Evolutionary conservation across 1,140 invertebrate genomes (phyloP).

Genomic region (Reticulitermes speratus): DNA sequence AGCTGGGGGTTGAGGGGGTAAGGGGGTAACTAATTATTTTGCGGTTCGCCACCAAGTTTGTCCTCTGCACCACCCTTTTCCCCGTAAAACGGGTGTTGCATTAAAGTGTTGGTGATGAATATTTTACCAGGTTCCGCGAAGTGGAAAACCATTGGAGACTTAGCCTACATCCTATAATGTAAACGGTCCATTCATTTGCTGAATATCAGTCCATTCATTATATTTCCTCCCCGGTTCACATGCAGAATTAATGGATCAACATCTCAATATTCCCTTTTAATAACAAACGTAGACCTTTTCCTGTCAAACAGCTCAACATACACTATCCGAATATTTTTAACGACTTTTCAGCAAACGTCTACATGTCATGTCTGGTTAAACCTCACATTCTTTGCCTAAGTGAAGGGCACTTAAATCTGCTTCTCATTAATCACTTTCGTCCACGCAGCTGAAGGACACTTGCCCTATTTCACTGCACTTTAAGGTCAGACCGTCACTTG

Average conservation of each 20-base stretch:
- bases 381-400: background rate
- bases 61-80: background rate
- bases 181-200: constrained; percentile 7
- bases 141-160: background rate
- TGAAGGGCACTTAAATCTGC: background rate
- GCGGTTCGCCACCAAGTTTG: constrained; percentile 3
- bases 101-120: background rate
- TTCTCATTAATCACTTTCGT: background rate
- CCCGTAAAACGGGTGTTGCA: background rate
- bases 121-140: background rate
- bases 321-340: background rate
- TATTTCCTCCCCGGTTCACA: background rate
- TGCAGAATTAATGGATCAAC: background rate
- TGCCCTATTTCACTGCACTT: background rate
- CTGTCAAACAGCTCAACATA: background rate
- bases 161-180: constrained; percentile 4
- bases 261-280: background rate
- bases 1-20: background rate
- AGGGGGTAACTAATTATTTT: background rate
- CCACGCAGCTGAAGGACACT: too few species aligned
- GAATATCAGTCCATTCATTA: constrained; percentile 17
- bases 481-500: background rate
- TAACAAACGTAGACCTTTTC: background rate
- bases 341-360: background rate
- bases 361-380: background rate